Conservation (phyloP, 1,140 invertebrate genomes). For the Trichonephila clavata region DNA sequence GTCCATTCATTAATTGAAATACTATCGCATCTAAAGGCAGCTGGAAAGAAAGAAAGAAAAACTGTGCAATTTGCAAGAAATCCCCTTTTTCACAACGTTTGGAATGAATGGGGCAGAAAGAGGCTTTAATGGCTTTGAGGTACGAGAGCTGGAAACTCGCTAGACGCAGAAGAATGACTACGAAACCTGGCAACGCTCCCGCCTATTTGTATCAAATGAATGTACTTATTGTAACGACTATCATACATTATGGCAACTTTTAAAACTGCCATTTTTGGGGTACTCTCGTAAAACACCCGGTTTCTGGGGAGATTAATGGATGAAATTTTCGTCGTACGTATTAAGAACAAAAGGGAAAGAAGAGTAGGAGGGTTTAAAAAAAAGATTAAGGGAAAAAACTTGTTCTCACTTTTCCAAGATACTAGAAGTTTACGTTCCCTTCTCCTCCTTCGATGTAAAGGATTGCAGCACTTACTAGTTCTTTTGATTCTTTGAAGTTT, state of each 20-base stretch:
- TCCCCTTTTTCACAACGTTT: conserved; percentile 69
- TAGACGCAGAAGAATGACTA: conserved; percentile 74
- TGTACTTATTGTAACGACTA: conserved; percentile 77
- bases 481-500: neutral
- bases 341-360: conserved; percentile 64
- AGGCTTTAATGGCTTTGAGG: conserved; percentile 76
- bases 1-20: conserved; percentile 10
- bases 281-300: conserved; percentile 59
- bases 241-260: conserved; percentile 76
- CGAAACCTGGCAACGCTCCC: conserved; percentile 76
- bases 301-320: conserved; percentile 70
- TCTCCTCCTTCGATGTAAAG: neutral
- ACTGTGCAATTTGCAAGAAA: conserved; percentile 70
- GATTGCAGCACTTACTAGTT: neutral
- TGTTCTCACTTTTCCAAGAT: conserved; percentile 66
- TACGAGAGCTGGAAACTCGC: conserved; percentile 70
- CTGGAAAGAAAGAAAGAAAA: neutral
- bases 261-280: conserved; percentile 77
- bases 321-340: conserved; percentile 72
- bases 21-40: neutral
- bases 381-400: conserved; percentile 59
- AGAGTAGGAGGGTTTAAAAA: conserved; percentile 27
- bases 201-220: conserved; percentile 77
- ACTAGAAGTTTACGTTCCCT: neutral
- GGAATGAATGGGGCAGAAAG: conserved; percentile 74